phyloP scores from a whole-genome alignment of 2,113 vertebrate species.

The Boulengerochromis microlepis region DNA sequence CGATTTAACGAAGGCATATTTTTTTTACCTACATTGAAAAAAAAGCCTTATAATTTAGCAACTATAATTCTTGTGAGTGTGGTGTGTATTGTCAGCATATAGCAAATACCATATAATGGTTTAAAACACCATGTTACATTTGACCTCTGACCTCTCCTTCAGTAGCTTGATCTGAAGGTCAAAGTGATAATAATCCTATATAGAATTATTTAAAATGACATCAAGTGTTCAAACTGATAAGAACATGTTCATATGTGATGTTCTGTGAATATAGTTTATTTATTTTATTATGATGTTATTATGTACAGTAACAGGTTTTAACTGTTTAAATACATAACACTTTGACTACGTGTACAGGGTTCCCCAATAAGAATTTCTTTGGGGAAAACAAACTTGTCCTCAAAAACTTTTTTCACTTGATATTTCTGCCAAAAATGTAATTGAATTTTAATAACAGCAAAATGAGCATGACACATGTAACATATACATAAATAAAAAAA shows the following conservation, averaged over 20 bases:
- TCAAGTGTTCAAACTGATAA: background rate
- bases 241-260: background rate
- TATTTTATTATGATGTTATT: background rate
- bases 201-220: background rate
- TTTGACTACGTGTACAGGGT: background rate
- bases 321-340: accelerated
- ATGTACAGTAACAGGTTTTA: background rate
- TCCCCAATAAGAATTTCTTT: background rate
- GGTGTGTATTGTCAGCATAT: accelerated
- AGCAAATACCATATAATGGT: background rate
- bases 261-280: accelerated
- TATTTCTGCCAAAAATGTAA: background rate
- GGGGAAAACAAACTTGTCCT: background rate
- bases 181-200: accelerated
- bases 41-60: background rate
- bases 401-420: background rate
- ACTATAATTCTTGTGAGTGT: background rate
- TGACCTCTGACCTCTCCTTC: background rate
- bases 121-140: background rate
- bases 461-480: background rate
- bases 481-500: background rate
- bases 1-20: accelerated
- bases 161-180: background rate
- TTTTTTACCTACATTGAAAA: background rate
- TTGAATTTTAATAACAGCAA: background rate